These are phyloP conservation scores for Limnephilus lunatus DNA, from an alignment of 2,888 invertebrate genomes.

Conservation along the genomic window DNA sequence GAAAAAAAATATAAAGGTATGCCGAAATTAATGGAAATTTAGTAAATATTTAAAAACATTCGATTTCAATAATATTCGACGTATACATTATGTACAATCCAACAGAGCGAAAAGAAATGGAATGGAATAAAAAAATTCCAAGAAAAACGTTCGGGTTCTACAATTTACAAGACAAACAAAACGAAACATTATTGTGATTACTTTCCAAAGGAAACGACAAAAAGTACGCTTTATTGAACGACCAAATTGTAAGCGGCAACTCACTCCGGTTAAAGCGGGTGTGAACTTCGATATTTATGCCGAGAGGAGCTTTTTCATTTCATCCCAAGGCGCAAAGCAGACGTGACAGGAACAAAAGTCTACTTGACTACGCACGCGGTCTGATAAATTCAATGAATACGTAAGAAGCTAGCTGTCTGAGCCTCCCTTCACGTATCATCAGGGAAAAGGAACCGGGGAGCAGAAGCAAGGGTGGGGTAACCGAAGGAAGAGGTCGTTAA, in stretches of 20 bases:
- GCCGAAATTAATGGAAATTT: no score
- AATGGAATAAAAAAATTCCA: not conserved
- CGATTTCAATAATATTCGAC: no score
- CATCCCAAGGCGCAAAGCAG: slow-evolving; percentile 44
- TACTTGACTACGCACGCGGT: slow-evolving; percentile 41
- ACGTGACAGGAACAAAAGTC: slow-evolving; percentile 53
- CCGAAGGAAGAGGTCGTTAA: slow-evolving; percentile 25
- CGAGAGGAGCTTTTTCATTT: slow-evolving; percentile 39
- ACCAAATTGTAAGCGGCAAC: slow-evolving; percentile 12
- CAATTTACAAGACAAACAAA: not conserved
- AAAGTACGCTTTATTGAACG: not conserved
- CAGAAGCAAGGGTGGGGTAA: not conserved
- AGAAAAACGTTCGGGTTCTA: not conserved
- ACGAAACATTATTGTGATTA: not conserved
- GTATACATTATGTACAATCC: no score
- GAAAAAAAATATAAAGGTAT: no score
- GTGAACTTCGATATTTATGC: slow-evolving; percentile 21
- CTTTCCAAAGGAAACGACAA: not conserved
- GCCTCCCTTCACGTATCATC: slow-evolving; percentile 12
- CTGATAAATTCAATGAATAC: slow-evolving; percentile 55
- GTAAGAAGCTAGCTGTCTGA: slow-evolving; percentile 40
- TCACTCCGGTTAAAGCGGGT: slow-evolving; percentile 1
- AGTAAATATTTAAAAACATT: no score
- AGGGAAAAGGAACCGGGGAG: not conserved
- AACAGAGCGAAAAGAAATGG: not conserved